Percentiles rank a stretch among this genome's conserved stretches.
Evolutionary conservation across 2,113 vertebrate species (phyloP).

Genomic region (Etia nguti): DNA sequence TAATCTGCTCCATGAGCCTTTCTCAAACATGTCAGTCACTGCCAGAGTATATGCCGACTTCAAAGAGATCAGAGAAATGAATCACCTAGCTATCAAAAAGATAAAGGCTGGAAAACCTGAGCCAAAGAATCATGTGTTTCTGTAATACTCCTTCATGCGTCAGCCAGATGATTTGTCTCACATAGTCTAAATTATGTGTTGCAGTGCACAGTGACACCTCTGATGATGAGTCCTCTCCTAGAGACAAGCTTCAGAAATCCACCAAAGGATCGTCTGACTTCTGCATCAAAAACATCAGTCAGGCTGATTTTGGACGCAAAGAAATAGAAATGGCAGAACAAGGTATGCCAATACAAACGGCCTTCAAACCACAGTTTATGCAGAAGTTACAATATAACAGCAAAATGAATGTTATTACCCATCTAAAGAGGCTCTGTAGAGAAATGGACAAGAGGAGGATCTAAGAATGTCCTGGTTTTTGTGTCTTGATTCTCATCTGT

Average conservation of each 20-base stretch:
- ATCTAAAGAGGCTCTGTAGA: background rate
- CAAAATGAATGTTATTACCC: background rate
- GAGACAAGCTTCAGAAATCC: conserved; percentile 82
- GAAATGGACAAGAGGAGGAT: background rate
- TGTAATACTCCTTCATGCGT: background rate
- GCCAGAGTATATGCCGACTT: background rate
- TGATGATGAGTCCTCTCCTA: conserved; percentile 81
- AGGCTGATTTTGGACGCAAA: conserved; percentile 84
- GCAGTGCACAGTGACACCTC: conserved; percentile 84
- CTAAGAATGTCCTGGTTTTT: background rate
- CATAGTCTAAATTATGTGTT: conserved; percentile 5
- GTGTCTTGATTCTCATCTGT: background rate
- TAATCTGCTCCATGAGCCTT: conserved; percentile 23
- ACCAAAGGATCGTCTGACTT: conserved; percentile 85
- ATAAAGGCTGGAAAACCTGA: background rate
- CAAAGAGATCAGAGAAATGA: conserved; percentile 22
- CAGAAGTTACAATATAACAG: background rate
- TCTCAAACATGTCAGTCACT: conserved; percentile 22
- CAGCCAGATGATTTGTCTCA: background rate
- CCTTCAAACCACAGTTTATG: background rate
- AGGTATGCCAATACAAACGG: conserved; percentile 55
- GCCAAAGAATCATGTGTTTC: background rate
- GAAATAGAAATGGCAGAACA: conserved; percentile 90
- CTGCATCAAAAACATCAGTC: conserved; percentile 90
- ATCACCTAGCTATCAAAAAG: background rate